Base-by-base conservation (phyloP, 2,888 invertebrate genomes). In the Biston betularia region DNA sequence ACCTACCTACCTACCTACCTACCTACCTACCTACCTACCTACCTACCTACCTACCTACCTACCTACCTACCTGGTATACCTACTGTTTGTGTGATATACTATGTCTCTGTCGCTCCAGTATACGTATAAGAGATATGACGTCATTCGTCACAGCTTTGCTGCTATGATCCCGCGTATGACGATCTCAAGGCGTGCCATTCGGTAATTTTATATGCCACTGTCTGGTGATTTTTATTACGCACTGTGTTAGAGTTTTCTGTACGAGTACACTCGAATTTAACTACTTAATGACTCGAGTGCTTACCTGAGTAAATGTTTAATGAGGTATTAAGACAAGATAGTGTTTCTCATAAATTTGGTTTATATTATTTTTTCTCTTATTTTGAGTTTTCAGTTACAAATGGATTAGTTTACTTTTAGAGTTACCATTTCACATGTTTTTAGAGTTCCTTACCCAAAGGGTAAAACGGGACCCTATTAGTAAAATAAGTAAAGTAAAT, bases 111-210 rank as follows among this genome's bases (percentile, higher is more conserved):
- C 3, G 12, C 12, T 77, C 82, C 83, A 86, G 86, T 85, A 84
- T 34, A 50, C 10, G 50, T 50, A 35, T 83, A 84, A 81, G 87
- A 89, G 84, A 86, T 87, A 89, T 89, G 87, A 87, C 82, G 85
- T 86, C 86, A 86, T 90, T 83, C 84, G 84, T 90, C 89, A 89
- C 80, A 81, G 76, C n/a, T 45, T 46, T 49, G 38, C 58, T 49
- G n/a, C 58, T 53, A 44, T 45, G 42, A 44, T 38, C 35, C 48
- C 53, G 48, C 52, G 67, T 58, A 54, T 63, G 67, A 63, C 67
- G 67, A 58, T 49, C 48, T 24, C 48, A 45, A 50, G 49, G 42
- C 58, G 48, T 58, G 58, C 38, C 46, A 65, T 67, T 63, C 45
- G 12, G 54, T 67, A 62, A 63, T 54, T 62, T 66, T 58, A 62